Conservation (phyloP, 2,113 vertebrate species). For the Spheniscus mendiculus region DNA sequence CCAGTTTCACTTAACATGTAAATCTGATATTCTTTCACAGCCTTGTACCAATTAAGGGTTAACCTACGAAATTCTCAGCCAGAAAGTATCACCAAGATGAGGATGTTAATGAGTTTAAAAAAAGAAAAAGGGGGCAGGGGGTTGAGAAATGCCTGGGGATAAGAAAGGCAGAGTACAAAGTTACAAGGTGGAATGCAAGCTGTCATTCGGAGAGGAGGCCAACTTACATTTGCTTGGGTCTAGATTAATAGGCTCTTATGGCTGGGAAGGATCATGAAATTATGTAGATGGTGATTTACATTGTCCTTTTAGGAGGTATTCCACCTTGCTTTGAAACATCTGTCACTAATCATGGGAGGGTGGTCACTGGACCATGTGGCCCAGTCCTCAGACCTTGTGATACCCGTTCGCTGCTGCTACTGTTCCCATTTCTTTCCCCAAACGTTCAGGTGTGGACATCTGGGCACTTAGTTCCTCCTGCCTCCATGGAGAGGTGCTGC, state of each 20-base stretch:
- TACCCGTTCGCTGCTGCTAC: neutral
- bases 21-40: neutral
- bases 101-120: conserved; percentile 55
- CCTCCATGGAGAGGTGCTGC: neutral
- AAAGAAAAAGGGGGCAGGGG: neutral
- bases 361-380: neutral
- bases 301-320: neutral
- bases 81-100: conserved; percentile 6
- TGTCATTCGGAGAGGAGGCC: neutral
- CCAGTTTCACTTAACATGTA: neutral
- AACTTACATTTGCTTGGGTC: neutral
- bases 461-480: neutral
- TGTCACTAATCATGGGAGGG: neutral
- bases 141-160: conserved; percentile 36
- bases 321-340: neutral
- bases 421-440: neutral
- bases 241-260: neutral
- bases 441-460: rapidly evolving
- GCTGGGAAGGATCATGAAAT: neutral
- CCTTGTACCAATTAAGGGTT: neutral
- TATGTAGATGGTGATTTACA: neutral
- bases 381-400: neutral
- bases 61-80: neutral
- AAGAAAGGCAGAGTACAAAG: conserved; percentile 8
- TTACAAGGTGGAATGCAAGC: conserved; percentile 42